A percentile compares a stretch with the other conserved stretches of the same genome.
Conservation (phyloP, 2,797 vertebrate species). For the Dromococcyx pavoninus region DNA sequence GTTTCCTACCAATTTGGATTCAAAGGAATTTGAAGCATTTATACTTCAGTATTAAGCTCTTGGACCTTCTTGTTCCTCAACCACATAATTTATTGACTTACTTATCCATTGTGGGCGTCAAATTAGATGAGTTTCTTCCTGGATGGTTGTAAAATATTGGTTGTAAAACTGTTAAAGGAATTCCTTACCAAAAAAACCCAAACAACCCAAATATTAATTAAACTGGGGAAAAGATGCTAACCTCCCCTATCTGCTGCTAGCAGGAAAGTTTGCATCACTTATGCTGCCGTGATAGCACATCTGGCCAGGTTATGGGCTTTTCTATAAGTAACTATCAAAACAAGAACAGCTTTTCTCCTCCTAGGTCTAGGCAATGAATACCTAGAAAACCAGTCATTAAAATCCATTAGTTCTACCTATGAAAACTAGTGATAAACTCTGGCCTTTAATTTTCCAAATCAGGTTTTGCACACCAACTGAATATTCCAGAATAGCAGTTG, state of each 20-base stretch:
- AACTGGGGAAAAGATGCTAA: not conserved
- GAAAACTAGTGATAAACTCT: not conserved
- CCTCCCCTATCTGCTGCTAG: not conserved
- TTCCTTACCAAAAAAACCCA: not conserved
- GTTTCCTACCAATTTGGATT: not conserved
- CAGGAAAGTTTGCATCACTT: not conserved
- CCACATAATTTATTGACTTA: not conserved
- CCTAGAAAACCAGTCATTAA: not conserved
- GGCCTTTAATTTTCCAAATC: not conserved
- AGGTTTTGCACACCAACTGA: fast-evolving
- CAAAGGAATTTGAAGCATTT: slow-evolving; percentile 11
- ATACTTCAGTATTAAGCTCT: not conserved
- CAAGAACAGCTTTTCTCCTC: not conserved
- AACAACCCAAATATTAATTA: not conserved
- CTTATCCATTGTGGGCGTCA: not conserved
- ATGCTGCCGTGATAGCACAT: not conserved
- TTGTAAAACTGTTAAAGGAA: slow-evolving; percentile 16
- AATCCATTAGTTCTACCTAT: not conserved
- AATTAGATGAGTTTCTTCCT: slow-evolving; percentile 23
- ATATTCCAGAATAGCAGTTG: not conserved
- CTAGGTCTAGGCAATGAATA: not conserved
- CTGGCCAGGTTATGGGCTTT: not conserved
- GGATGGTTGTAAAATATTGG: not conserved
- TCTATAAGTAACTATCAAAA: not conserved
- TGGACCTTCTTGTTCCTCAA: not conserved